Base-by-base conservation (phyloP, 2,888 invertebrate genomes). In the Polymixis flavicincta region DNA sequence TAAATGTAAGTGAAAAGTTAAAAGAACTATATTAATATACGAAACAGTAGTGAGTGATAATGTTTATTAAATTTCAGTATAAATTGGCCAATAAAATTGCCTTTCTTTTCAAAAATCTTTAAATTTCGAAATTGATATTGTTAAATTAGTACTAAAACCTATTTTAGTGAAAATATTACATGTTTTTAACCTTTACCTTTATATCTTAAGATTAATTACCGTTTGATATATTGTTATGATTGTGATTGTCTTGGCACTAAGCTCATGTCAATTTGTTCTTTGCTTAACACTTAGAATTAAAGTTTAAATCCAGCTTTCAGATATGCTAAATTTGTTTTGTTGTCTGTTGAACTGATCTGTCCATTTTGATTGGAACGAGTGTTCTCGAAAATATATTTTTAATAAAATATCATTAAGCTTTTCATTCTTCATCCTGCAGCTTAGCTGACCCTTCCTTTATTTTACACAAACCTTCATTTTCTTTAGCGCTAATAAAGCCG, bases 321-420 rank as follows among this genome's bases (percentile, higher is more conserved):
- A 89, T 90, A 90, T 88, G 93, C 92, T 90, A 90, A 89, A 86
- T 87, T 90, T 89, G 86, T 89, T 91, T 92, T 90, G 90, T 93
- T 92, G 88, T 90, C 92, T 93, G 92, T 92, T 93, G 90, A 93
- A 93, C 89, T 92, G 83, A 93, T 93, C 94, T 95, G 95, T 96
- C 95, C 95, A 94, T 95, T 93, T 93, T 92, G 83, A 94, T 93
- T 94, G 93, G 93, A 94, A 92, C 91, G 87, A 93, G 86, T 93
- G 92, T 94, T 94, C 93, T 94, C 88, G 90, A 92, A 95, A 95
- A 96, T 96, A 96, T 96, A 96, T 95, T 95, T 91, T 95, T 94
- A 92, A 88, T 92, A 93, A 94, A 95, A 94, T 92, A 91, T 91
- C 93, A 92, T 93, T 91, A 87, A 90, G 95, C 95, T 95, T 96